Conservation (phyloP, 1,140 invertebrate genomes). For the Conus ventricosus region DNA sequence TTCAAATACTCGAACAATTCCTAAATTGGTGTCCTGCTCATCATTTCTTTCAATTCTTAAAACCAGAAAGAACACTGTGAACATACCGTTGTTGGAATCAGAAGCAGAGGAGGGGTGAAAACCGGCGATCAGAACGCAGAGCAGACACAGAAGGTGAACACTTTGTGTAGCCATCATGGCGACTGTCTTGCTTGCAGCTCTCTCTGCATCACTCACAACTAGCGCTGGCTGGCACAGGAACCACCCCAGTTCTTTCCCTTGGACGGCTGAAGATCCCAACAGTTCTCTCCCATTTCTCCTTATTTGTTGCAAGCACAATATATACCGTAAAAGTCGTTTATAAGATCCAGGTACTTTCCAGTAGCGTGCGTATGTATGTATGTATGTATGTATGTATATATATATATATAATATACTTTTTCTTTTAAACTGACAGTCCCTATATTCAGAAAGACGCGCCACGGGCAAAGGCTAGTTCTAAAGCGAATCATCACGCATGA, state of each 20-base stretch:
- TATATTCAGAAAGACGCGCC: no score
- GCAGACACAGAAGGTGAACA: neutral
- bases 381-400: no score
- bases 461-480: no score
- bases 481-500: no score
- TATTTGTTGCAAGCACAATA: no score
- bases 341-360: no score
- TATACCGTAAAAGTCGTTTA: no score
- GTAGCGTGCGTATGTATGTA: no score
- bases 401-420: no score
- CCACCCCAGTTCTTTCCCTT: neutral
- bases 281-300: neutral
- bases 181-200: slow-evolving; percentile 2
- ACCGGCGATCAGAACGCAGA: neutral
- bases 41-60: neutral
- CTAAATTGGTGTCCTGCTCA: no score
- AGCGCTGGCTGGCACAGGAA: neutral
- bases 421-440: no score
- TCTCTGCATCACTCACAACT: neutral
- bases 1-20: no score
- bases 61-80: neutral
- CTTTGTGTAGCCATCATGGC: slow-evolving; percentile 35
- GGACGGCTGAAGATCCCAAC: neutral
- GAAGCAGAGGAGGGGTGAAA: neutral
- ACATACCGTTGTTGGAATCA: neutral